Base-by-base conservation (phyloP, 2,797 vertebrate genomes). In the Poecilia picta region DNA sequence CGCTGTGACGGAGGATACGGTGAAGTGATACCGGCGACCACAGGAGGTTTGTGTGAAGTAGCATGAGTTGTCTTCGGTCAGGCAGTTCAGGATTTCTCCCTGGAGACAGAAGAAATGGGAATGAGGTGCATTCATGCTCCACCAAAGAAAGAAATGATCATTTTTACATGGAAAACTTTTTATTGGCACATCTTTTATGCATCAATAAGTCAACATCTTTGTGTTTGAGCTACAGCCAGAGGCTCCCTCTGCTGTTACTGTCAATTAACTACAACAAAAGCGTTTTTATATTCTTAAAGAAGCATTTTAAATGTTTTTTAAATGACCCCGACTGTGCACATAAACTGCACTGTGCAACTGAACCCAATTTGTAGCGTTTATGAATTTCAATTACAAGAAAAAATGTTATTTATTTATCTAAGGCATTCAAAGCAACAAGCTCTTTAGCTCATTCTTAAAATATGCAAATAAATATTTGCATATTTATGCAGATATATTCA, bases 21-120 rank as follows among this genome's bases (percentile, higher is more conserved):
- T 94, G 84, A 97, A 95, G 80, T n/a, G 72, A 83, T 96, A 96
- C 16, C 71, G 86, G 1, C 76, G 90, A 41, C 96, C 96, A 78
- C 96, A 97, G 2, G 36, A 23, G 0, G 93, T 90, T 41, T 92
- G 53, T 20, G 95, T 94, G 87, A 97, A 97, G 83, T 94, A 93
- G 85, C 96, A 97, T 11, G 87, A 88, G 57, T 83, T 94, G 2
- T 95, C 94, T 25, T 72, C 33, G 20, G 96, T 96, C 70, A 94
- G 8, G 79, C 96, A 97, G 43, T 92, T 79, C 62, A 83, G 86
- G 5, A 85, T 80, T 1, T 20, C 31, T 46, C 95, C 95, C 88
- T 95, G 84, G 0, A 25, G 5, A 71, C 46, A 85, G 39, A 91
- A 68, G 16, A 74, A 72, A 45, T 8, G 46, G 13, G 51, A 36